Evolutionary conservation across 2,888 invertebrate species (phyloP).

Genomic region (Drosophila neonasuta): DNA sequence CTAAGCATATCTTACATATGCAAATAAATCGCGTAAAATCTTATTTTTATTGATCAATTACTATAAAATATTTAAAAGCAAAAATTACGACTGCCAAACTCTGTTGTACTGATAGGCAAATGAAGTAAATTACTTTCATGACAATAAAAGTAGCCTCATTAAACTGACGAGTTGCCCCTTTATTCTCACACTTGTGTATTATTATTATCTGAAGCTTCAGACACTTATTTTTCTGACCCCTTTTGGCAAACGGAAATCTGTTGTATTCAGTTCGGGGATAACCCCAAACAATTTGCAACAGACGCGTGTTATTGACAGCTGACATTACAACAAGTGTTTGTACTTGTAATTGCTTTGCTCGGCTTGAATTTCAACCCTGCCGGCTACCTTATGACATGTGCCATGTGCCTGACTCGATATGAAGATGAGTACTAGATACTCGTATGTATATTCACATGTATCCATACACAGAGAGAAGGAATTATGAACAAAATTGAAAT

Average conservation of each 20-base stretch:
- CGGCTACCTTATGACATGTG: constrained; percentile 37
- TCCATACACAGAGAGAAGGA: neutral
- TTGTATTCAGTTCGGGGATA: constrained; percentile 14
- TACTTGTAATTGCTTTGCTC: constrained; percentile 57
- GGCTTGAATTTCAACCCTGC: constrained; percentile 54
- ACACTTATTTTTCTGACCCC: constrained; percentile 1
- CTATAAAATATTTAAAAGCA: neutral
- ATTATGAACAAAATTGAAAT: too few relatives aligned
- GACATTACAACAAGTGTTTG: constrained; percentile 75
- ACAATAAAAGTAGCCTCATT: neutral
- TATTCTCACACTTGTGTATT: constrained; percentile 5
- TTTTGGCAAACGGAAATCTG: constrained; percentile 21
- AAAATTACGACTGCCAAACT: neutral
- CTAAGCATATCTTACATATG: too few relatives aligned
- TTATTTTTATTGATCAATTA: neutral
- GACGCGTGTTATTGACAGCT: constrained; percentile 73
- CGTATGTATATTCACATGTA: neutral
- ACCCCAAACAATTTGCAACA: constrained; percentile 42
- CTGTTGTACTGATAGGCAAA: neutral
- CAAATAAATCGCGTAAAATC: too few relatives aligned
- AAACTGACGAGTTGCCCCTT: neutral
- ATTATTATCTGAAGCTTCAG: constrained; percentile 1
- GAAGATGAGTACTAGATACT: neutral
- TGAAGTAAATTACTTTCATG: neutral
- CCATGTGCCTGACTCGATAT: constrained; percentile 29